These are phyloP conservation scores for Pempheris klunzingeri DNA, from an alignment of 2,797 vertebrate genomes.

Conservation along the genomic window DNA sequence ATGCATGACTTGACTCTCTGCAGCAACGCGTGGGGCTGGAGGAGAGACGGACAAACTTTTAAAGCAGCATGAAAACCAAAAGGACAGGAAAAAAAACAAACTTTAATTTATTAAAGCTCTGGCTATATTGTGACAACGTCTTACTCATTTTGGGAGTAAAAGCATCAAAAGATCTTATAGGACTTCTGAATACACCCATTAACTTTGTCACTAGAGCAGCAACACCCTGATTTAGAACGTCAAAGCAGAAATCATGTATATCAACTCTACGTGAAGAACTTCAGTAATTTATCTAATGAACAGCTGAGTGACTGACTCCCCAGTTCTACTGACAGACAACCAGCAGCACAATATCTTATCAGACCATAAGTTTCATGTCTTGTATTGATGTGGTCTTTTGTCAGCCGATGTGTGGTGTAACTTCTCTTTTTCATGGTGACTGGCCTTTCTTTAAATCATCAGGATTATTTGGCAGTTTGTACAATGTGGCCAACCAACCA, in stretches of 20 bases:
- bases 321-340: background rate
- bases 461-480: background rate
- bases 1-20: constrained; percentile 98
- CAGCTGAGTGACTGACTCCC: background rate
- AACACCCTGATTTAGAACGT: background rate
- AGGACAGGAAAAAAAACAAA: background rate
- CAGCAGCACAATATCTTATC: background rate
- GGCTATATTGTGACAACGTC: background rate
- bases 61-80: background rate
- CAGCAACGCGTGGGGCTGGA: constrained; percentile 93
- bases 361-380: background rate
- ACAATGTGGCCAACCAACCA: constrained; percentile 18
- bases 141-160: too few species aligned
- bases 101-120: background rate
- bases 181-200: background rate
- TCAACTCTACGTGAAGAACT: background rate
- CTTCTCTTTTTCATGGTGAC: background rate
- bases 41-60: constrained; percentile 19
- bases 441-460: background rate
- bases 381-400: background rate
- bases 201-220: background rate
- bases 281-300: background rate
- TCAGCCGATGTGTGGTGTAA: background rate
- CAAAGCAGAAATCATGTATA: background rate
- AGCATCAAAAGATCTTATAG: background rate